Conservation (phyloP, 2,113 vertebrate genomes). For the Equus przewalskii region DNA sequence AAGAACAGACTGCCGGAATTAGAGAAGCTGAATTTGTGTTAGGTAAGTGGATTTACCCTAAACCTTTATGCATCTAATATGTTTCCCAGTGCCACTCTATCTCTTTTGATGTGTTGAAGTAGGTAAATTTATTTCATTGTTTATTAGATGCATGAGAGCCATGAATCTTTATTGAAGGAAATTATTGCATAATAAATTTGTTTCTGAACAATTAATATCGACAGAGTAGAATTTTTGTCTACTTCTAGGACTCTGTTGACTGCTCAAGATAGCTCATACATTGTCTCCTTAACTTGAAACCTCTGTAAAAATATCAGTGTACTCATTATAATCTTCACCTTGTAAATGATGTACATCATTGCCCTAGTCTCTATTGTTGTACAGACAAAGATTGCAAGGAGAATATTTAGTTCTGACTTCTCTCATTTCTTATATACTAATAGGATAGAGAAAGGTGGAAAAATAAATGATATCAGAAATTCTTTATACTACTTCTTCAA, state of each 20-base stretch:
- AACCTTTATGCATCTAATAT: not conserved
- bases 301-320: too few species aligned
- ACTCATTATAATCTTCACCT: too few species aligned
- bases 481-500: not conserved
- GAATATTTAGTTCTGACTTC: too few species aligned
- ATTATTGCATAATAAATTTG: not conserved
- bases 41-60: not conserved
- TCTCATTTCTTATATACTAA: too few species aligned
- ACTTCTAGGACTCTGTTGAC: not conserved
- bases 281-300: not conserved
- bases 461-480: too few species aligned
- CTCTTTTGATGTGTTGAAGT: not conserved
- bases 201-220: too few species aligned
- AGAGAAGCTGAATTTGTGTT: not conserved
- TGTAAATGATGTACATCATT: not conserved
- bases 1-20: not conserved
- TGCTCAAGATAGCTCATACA: not conserved
- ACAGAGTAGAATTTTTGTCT: too few species aligned
- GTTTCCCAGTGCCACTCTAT: not conserved
- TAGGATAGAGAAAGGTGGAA: too few species aligned
- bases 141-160: not conserved
- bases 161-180: not conserved
- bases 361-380: not conserved
- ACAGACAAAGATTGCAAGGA: too few species aligned
- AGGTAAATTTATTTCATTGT: not conserved